Evolutionary conservation across 2,797 vertebrate genomes (phyloP), one percentile per base, ranked within the genome.

Genomic region (Cercopithecus mitis): DNA sequence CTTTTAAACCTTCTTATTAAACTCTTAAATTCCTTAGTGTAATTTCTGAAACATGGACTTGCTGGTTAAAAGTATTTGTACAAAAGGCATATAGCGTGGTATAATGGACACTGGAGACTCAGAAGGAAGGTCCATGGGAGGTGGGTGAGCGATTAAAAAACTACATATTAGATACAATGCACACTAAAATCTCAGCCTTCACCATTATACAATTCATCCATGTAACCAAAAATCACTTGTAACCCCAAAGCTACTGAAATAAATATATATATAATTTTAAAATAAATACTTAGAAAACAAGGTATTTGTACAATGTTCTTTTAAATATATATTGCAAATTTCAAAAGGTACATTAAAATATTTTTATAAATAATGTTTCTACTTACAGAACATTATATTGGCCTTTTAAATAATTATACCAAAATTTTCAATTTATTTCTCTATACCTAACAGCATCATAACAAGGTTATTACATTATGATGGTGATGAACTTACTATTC

Each of bases 331-430:
- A 80, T 25, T 73, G 22, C 7, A 77, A 94, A 94, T 83, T 64
- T 91, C 24, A 88, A 33, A 52, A 92, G 33, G 8, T 2, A 81
- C 7, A 77, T 86, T 96, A 43, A 79, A 79, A 89, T 92, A 67
- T 94, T 96, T 97, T 84, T 88, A 79, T 94, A 76, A 85, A 58
- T 86, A 80, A 84, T n/a, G 67, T 95, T 95, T 88, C 55, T 87
- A 39, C 19, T 83, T 86, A 61, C 5, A 95, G 30, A 84, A 95
- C 81, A 88, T 77, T 67, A 9, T 80, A 43, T 82, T 58, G 80
- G 9, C 19, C 19, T 93, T 47, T 72, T 95, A 88, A 95, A 88
- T 81, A 22, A 85, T 95, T 30, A 50, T 50, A 84, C 39, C 47
- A 94, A 95, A 96, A 88, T 13, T 80, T 89, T 88, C 41, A 33